phyloP scores from a whole-genome alignment of 2,797 vertebrate genomes.

The Apogon hyalosoma region DNA sequence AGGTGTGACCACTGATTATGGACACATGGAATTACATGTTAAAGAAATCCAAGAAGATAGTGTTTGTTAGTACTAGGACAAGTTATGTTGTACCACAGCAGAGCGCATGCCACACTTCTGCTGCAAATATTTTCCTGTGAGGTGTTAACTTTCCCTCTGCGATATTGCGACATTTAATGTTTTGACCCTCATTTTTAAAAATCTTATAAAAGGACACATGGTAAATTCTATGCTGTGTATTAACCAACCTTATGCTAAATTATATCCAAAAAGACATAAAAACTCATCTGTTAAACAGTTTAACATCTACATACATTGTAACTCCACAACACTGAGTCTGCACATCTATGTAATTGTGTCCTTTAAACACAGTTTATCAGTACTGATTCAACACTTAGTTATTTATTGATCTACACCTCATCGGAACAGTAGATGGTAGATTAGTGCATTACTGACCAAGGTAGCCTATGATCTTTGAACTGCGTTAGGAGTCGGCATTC shows the following conservation, averaged over 20 bases:
- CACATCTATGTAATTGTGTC: too few relatives aligned
- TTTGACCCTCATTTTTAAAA: too few relatives aligned
- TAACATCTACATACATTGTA: not conserved
- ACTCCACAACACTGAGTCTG: not conserved
- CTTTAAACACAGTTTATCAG: not conserved
- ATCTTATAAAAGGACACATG: too few relatives aligned
- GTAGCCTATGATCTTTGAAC: slow-evolving; percentile 30
- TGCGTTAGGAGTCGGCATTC: not conserved
- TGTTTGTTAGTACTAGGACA: not conserved
- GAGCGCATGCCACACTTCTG: not conserved
- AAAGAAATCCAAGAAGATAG: not conserved
- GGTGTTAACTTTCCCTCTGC: not conserved
- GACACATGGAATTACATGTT: not conserved
- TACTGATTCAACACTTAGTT: not conserved
- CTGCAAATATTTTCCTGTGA: slow-evolving; percentile 1
- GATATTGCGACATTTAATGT: not conserved
- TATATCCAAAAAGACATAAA: not conserved
- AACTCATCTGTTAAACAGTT: too few relatives aligned
- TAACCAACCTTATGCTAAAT: not conserved
- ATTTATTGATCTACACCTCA: not conserved
- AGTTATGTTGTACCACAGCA: slow-evolving; percentile 10
- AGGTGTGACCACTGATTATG: not conserved
- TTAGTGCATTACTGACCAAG: not conserved
- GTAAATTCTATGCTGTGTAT: not conserved
- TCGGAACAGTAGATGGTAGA: not conserved